These are phyloP conservation scores for Tanaodytes sp. DNA, from an alignment of 2,888 invertebrate species.

Conservation along the genomic window DNA sequence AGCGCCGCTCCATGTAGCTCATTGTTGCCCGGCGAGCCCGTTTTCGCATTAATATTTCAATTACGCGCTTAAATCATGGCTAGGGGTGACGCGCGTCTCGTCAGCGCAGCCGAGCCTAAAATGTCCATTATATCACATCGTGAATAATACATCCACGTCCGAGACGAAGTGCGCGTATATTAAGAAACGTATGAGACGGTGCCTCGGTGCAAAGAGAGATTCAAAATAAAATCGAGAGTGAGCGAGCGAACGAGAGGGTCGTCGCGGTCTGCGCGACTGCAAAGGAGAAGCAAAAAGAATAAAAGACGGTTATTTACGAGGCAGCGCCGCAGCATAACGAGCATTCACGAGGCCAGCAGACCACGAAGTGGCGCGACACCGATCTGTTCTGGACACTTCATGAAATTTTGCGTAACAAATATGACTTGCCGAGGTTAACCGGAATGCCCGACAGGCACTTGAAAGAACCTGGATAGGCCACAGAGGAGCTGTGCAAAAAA, in stretches of 20 bases:
- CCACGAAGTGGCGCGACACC: constrained; percentile 66
- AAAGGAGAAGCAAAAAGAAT: constrained; percentile 41
- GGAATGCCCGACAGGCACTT: too few relatives aligned
- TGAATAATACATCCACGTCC: constrained; percentile 45
- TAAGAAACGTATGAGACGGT: constrained; percentile 36
- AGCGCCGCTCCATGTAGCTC: constrained; percentile 45
- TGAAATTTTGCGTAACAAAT: constrained; percentile 67
- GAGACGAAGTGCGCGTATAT: constrained; percentile 48
- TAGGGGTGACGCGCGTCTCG: constrained; percentile 33
- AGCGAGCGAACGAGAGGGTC: constrained; percentile 44
- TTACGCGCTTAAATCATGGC: constrained; percentile 50
- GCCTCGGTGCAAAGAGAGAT: constrained; percentile 31
- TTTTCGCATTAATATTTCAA: constrained; percentile 51
- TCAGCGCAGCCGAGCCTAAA: constrained; percentile 41
- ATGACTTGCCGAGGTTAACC: constrained; percentile 56
- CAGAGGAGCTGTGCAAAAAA: too few relatives aligned
- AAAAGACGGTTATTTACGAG: constrained; percentile 68
- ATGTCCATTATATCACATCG: constrained; percentile 50
- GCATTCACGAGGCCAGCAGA: constrained; percentile 64
- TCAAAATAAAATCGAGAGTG: constrained; percentile 54
- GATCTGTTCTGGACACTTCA: constrained; percentile 64
- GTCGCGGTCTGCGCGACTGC: constrained; percentile 21
- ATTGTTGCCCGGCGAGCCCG: constrained; percentile 39
- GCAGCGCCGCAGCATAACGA: constrained; percentile 68
- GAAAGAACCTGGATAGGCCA: too few relatives aligned